A percentile compares a stretch with the other conserved stretches of the same genome.
phyloP scores from a whole-genome alignment of 2,113 vertebrate species.

The Motacilla tschutschensis region DNA sequence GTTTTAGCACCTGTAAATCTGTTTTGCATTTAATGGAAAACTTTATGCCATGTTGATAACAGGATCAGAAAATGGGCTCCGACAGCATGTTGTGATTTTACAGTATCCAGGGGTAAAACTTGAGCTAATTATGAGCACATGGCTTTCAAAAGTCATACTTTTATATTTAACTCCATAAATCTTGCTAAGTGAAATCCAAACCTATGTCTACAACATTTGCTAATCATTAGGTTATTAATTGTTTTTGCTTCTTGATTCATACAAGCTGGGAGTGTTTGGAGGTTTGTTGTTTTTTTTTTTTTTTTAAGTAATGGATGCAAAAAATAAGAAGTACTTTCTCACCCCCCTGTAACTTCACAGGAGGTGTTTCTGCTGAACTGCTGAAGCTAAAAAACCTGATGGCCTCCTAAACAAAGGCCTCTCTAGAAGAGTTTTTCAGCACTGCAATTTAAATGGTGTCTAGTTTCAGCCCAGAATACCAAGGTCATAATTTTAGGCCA shows the following conservation, averaged over 20 bases:
- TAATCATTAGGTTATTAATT: conserved; percentile 65
- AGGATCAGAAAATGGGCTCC: conserved; percentile 67
- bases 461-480: conserved; percentile 84
- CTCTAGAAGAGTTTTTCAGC: conserved; percentile 72
- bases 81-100: conserved; percentile 73
- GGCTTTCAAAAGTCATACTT: conserved; percentile 60
- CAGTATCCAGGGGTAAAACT: conserved; percentile 69
- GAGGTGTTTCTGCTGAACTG: conserved; percentile 55
- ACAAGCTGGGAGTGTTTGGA: conserved; percentile 22
- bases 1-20: conserved; percentile 71
- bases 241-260: conserved; percentile 56
- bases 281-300: not conserved
- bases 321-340: conserved; percentile 4
- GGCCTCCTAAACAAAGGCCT: conserved; percentile 73
- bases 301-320: conserved; percentile 25
- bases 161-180: conserved; percentile 64
- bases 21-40: conserved; percentile 59
- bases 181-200: conserved; percentile 57
- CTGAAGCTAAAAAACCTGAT: conserved; percentile 57
- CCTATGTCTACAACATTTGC: conserved; percentile 60
- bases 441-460: conserved; percentile 75
- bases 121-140: conserved; percentile 74
- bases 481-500: conserved; percentile 82
- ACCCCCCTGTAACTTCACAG: conserved; percentile 6
- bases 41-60: conserved; percentile 68